phyloP scores from a whole-genome alignment of 2,797 vertebrate species.

The Anableps anableps region DNA sequence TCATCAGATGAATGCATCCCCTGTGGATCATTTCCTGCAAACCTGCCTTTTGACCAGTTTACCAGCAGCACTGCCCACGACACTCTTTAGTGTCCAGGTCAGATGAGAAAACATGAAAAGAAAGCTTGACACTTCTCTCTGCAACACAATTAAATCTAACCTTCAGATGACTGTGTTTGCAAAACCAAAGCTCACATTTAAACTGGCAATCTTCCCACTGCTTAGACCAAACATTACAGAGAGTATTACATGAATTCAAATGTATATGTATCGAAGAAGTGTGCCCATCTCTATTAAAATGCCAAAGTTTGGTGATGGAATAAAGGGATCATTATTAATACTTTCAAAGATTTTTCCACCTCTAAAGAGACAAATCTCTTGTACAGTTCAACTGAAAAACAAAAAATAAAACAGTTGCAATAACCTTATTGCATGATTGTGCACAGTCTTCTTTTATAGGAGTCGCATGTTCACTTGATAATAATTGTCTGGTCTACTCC shows the following conservation, averaged over 20 bases:
- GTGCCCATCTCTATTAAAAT: background rate
- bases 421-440: background rate
- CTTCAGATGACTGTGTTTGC: conserved; percentile 10
- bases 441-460: background rate
- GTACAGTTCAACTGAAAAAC: background rate
- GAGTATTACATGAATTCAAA: background rate
- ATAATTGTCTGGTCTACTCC: background rate
- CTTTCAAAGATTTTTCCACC: background rate
- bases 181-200: conserved; percentile 5
- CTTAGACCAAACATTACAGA: background rate
- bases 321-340: background rate
- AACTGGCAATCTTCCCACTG: background rate
- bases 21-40: conserved; percentile 7
- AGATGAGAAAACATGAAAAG: conserved; percentile 11
- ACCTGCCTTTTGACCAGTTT: conserved; percentile 3
- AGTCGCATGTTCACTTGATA: background rate
- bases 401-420: background rate
- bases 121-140: background rate
- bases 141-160: conserved; percentile 25
- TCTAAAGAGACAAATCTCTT: background rate
- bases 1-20: background rate
- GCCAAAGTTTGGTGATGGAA: background rate
- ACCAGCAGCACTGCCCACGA: background rate
- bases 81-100: conserved; percentile 1
- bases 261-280: background rate